Percentiles rank a stretch among this genome's conserved stretches.
These are phyloP conservation scores for Diadophis punctatus DNA, from an alignment of 2,113 vertebrate species.

Conservation along the genomic window DNA sequence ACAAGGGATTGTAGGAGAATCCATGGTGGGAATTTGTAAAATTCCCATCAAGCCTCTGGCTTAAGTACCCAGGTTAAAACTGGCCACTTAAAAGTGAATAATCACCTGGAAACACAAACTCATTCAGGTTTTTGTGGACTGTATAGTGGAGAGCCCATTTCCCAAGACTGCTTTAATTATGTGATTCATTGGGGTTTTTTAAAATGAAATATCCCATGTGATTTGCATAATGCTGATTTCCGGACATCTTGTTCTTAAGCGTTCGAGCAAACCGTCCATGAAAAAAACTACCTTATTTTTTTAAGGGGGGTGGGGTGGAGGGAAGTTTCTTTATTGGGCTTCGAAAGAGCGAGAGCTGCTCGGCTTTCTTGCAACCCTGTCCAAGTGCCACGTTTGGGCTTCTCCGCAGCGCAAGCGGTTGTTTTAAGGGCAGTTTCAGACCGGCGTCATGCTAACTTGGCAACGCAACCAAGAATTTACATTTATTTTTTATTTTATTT, in stretches of 20 bases:
- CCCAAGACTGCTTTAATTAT: background rate
- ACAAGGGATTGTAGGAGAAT: background rate
- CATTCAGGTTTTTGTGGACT: background rate
- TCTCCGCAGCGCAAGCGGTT: background rate
- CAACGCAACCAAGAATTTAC: background rate
- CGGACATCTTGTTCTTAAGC: background rate
- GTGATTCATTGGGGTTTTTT: background rate
- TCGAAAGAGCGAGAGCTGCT: background rate
- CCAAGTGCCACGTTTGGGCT: background rate
- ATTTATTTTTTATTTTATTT: too few relatives aligned
- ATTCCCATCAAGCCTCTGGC: background rate
- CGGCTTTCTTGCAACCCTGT: background rate
- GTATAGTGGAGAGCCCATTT: background rate
- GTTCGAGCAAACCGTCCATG: background rate
- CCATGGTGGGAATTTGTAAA: background rate
- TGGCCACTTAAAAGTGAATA: background rate
- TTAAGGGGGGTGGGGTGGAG: too few relatives aligned
- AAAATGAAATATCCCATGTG: background rate
- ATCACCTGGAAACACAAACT: background rate
- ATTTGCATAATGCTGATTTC: background rate
- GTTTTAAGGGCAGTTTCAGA: background rate
- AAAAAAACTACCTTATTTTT: background rate
- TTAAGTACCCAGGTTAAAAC: background rate
- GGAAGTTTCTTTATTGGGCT: background rate
- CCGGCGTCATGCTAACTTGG: background rate